phyloP scores from a whole-genome alignment of 2,888 invertebrate species.

The Aporophyla nigra region DNA sequence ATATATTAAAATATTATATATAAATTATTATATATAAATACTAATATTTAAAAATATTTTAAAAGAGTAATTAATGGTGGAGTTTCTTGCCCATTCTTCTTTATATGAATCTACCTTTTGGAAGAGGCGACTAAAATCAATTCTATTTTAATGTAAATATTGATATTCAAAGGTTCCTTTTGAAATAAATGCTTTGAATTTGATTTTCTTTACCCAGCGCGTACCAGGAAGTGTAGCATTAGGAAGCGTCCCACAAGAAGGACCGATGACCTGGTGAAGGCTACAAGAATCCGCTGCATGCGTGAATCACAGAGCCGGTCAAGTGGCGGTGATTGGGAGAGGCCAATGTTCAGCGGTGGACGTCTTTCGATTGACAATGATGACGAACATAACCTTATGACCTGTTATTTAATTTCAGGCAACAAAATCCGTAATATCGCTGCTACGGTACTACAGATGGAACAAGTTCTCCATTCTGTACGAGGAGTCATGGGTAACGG shows the following conservation, averaged over 20 bases:
- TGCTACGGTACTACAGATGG: conserved; percentile 98
- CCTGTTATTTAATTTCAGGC: conserved; percentile 91
- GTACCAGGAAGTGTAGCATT: too few species aligned
- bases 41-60: too few species aligned
- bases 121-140: too few species aligned
- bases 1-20: too few species aligned
- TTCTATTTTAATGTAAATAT: too few species aligned
- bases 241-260: background rate
- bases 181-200: too few species aligned
- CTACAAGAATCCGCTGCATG: too few species aligned
- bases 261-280: background rate
- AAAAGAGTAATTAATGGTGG: too few species aligned
- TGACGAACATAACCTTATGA: background rate
- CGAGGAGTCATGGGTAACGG: conserved; percentile 95
- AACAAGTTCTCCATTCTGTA: conserved; percentile 97
- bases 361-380: background rate
- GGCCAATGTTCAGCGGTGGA: background rate
- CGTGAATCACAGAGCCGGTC: background rate
- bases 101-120: too few species aligned
- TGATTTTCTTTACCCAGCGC: background rate
- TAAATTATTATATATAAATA: too few species aligned
- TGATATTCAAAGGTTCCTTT: too few species aligned
- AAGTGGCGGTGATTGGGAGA: background rate
- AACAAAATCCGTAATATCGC: conserved; percentile 97
- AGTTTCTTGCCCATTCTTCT: too few species aligned